Conservation (phyloP, 2,888 invertebrate species). For the Anticlea derivata region DNA sequence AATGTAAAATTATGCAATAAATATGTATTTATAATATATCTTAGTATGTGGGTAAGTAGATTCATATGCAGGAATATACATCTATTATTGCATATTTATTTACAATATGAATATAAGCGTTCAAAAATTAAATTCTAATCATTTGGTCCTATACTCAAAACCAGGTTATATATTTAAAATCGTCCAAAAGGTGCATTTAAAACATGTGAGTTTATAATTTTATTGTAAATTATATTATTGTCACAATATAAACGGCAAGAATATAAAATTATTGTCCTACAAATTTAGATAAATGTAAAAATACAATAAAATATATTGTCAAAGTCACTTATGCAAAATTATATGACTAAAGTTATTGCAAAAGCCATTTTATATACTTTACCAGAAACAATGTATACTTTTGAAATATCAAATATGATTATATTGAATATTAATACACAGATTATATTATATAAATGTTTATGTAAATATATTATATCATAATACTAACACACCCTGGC, state of each 20-base stretch:
- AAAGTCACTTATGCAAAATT: constrained; percentile 67
- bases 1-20: too few species aligned
- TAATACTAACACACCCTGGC: constrained; percentile 52
- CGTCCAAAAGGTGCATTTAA: constrained; percentile 38
- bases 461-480: constrained; percentile 20
- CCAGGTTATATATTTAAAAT: constrained; percentile 28
- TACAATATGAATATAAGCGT: constrained; percentile 6
- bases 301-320: constrained; percentile 66
- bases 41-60: not conserved
- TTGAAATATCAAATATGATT: not conserved
- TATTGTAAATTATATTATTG: constrained; percentile 29
- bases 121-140: constrained; percentile 32
- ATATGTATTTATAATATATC: not conserved
- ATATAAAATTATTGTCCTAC: constrained; percentile 45
- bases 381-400: constrained; percentile 20
- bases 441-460: constrained; percentile 3
- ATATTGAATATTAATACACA: not conserved
- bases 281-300: constrained; percentile 19
- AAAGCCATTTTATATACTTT: constrained; percentile 25
- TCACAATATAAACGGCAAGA: constrained; percentile 20
- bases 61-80: constrained; percentile 13
- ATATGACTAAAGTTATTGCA: constrained; percentile 30
- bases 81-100: constrained; percentile 17
- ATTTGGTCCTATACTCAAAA: constrained; percentile 53
- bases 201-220: constrained; percentile 41